phyloP scores from a whole-genome alignment of 2,113 vertebrate species.

The Xiphophorus hellerii region DNA sequence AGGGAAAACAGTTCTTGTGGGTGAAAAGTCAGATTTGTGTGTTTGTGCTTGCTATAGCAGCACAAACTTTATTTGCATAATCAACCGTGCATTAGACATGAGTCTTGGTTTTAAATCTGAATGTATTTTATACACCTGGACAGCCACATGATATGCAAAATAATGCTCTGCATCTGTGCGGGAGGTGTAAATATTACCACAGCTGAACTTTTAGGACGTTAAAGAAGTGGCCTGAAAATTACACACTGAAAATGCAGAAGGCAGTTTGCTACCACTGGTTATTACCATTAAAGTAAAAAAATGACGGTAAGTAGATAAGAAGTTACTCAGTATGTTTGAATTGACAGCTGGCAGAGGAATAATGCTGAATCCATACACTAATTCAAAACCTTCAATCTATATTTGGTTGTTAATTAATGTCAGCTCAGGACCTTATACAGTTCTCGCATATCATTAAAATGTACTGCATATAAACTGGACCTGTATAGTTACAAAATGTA shows the following conservation, averaged over 20 bases:
- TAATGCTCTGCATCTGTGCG: neutral
- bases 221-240: neutral
- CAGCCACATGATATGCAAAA: neutral
- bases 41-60: neutral
- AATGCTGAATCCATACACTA: neutral
- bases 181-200: slow-evolving; percentile 13
- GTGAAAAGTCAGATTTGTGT: neutral
- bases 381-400: slow-evolving; percentile 19
- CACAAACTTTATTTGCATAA: neutral
- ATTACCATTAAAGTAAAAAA: neutral
- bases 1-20: neutral
- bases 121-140: neutral
- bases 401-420: slow-evolving; percentile 26
- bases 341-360: neutral
- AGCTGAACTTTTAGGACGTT: slow-evolving; percentile 7
- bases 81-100: neutral
- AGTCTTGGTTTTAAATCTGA: neutral
- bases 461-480: neutral
- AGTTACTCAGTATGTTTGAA: neutral
- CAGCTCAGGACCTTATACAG: neutral
- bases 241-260: neutral
- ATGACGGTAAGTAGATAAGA: neutral
- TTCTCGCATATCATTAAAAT: neutral
- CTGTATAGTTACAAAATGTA: neutral
- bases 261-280: neutral